phyloP scores from a whole-genome alignment of 2,888 invertebrate genomes.

The Pollenia griseotomentosa region DNA sequence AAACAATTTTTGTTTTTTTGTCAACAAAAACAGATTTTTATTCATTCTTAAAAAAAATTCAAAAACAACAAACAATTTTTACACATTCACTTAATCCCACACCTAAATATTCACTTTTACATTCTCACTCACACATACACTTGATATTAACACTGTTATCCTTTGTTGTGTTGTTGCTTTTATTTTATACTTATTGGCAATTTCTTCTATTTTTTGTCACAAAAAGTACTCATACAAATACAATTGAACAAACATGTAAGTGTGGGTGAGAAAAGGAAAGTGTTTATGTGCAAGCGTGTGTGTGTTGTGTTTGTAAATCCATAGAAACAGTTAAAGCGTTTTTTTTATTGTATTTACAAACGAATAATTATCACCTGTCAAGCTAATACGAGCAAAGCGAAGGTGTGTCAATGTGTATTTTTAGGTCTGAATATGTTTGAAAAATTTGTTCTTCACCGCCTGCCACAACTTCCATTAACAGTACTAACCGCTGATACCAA shows the following conservation, averaged over 20 bases:
- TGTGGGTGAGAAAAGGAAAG: neutral
- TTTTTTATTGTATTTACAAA: conserved; percentile 52
- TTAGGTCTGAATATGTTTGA: conserved; percentile 8
- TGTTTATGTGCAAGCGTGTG: neutral
- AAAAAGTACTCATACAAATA: neutral
- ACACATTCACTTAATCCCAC: conserved; percentile 20
- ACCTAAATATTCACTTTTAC: neutral
- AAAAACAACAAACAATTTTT: conserved; percentile 12
- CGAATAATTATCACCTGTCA: conserved; percentile 75
- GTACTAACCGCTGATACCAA: neutral
- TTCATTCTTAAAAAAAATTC: conserved; percentile 15
- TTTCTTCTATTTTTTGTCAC: conserved; percentile 8
- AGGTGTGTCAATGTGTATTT: neutral
- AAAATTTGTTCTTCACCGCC: conserved; percentile 10
- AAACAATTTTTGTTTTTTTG: conserved; percentile 2
- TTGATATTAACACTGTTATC: neutral
- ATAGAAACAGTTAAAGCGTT: conserved; percentile 57
- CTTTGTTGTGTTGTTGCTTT: neutral
- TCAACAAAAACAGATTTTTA: neutral
- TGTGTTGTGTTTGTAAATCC: conserved; percentile 25
- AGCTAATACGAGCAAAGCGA: conserved; percentile 12
- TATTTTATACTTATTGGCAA: conserved; percentile 30
- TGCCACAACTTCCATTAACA: neutral
- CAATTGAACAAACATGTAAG: conserved; percentile 6
- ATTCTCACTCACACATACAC: neutral